Conservation (phyloP, 2,888 invertebrate species). For the Coenonympha glycerion region DNA sequence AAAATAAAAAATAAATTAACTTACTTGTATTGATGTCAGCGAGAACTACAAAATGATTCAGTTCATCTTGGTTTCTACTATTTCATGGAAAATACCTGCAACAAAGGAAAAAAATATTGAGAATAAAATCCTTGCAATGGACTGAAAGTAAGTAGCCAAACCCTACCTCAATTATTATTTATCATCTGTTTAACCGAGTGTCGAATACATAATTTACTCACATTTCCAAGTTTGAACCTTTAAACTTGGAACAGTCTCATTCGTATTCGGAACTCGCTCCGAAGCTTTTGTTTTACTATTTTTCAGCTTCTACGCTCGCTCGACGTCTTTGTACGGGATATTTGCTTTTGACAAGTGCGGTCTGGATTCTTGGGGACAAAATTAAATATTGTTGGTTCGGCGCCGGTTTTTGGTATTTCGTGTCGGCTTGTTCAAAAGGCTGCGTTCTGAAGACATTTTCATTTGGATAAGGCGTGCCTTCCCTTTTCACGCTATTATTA, state of each 20-base stretch:
- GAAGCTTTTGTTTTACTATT: constrained; percentile 59
- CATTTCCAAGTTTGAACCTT: constrained; percentile 39
- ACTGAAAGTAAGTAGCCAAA: constrained; percentile 30
- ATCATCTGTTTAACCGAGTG: constrained; percentile 48
- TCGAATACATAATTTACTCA: constrained; percentile 58
- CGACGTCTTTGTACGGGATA: constrained; percentile 60
- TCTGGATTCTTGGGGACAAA: constrained; percentile 58
- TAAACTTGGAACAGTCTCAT: constrained; percentile 44
- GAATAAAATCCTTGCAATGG: constrained; percentile 12
- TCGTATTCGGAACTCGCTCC: constrained; percentile 49
- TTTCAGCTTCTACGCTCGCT: constrained; percentile 43
- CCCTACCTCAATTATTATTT: constrained; percentile 52
- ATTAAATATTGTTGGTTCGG: constrained; percentile 38
- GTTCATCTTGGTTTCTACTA: too few relatives aligned
- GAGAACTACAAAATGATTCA: too few relatives aligned
- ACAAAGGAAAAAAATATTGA: constrained; percentile 12
- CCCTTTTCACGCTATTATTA: too few relatives aligned
- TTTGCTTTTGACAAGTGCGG: constrained; percentile 68
- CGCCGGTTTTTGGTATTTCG: constrained; percentile 38
- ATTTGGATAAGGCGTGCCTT: too few relatives aligned
- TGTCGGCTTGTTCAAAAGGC: constrained; percentile 30
- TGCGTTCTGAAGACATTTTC: neutral
- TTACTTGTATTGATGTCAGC: too few relatives aligned
- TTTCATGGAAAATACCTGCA: too few relatives aligned
- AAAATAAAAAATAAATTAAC: too few relatives aligned